phyloP scores from a whole-genome alignment of 2,888 invertebrate genomes.

The Caenorhabditis sp. region DNA sequence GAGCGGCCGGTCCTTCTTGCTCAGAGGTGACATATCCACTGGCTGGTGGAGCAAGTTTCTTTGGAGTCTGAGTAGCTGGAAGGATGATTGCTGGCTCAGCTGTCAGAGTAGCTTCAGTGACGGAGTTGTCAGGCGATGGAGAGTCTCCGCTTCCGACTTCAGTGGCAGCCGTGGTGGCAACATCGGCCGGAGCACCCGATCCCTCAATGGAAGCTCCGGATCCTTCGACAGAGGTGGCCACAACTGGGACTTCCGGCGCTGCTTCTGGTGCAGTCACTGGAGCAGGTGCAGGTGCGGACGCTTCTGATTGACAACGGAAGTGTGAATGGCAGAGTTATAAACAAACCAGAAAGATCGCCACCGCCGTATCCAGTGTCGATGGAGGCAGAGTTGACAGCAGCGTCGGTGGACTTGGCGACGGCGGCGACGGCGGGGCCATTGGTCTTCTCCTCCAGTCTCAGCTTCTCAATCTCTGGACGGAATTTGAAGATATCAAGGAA shows the following conservation, averaged over 20 bases:
- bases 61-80: conserved; percentile 37
- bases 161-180: conserved; percentile 14
- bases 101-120: conserved; percentile 31
- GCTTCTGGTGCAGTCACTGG: conserved; percentile 23
- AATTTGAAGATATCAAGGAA: conserved; percentile 67
- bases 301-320: neutral
- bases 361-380: conserved; percentile 40
- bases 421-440: conserved; percentile 16
- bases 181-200: conserved; percentile 36
- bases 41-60: conserved; percentile 43
- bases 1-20: conserved; percentile 14
- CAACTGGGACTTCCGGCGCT: neutral
- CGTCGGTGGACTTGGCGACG: conserved; percentile 31
- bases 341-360: conserved; percentile 17
- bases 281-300: conserved; percentile 18
- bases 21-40: conserved; percentile 52
- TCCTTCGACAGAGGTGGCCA: conserved; percentile 28
- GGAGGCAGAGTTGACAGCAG: conserved; percentile 34
- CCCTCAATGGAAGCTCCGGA: conserved; percentile 35
- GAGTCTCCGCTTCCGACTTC: conserved; percentile 20
- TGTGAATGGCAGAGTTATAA: neutral
- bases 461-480: conserved; percentile 58
- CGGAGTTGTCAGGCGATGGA: conserved; percentile 26
- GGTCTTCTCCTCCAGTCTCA: conserved; percentile 34
- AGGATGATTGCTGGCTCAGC: conserved; percentile 51